Percentiles rank a stretch among this genome's conserved stretches.
These are phyloP conservation scores for Tinea semifulvella DNA, from an alignment of 2,888 invertebrate species.

Conservation along the genomic window DNA sequence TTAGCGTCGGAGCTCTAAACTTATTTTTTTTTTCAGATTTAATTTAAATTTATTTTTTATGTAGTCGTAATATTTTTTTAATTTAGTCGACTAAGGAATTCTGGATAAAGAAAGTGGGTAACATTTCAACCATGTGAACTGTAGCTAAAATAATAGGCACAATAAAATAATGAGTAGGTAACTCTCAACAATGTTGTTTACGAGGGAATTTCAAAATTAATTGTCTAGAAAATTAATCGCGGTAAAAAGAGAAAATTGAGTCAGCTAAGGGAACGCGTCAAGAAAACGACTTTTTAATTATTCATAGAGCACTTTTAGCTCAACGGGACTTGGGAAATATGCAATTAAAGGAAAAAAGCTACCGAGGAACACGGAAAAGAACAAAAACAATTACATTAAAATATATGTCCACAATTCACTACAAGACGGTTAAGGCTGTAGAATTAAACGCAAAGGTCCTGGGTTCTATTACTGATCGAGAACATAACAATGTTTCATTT, in stretches of 20 bases:
- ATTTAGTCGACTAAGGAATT: no score
- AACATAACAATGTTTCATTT: no score
- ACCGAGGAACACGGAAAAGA: constrained; percentile 10
- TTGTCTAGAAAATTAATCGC: constrained; percentile 13
- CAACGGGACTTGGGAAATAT: constrained; percentile 28
- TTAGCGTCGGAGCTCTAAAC: no score
- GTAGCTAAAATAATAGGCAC: not conserved
- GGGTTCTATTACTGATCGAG: not conserved
- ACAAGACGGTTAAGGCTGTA: not conserved
- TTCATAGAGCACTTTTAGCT: constrained; percentile 30
- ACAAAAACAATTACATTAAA: constrained; percentile 11
- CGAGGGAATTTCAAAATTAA: constrained; percentile 11
- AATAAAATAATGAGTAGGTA: not conserved
- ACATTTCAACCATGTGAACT: no score
- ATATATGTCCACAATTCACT: constrained; percentile 2
- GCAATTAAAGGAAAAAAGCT: constrained; percentile 34
- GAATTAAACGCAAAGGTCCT: not conserved
- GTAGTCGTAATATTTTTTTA: no score
- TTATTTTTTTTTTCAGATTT: no score
- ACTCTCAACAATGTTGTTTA: constrained; percentile 10
- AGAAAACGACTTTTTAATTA: constrained; percentile 32
- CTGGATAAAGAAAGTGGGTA: no score
- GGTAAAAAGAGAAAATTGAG: constrained; percentile 18
- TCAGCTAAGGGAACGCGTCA: constrained; percentile 21
- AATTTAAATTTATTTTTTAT: no score